Evolutionary conservation across 2,113 vertebrate genomes (phyloP).

Genomic region (Pelmatolapia mariae): DNA sequence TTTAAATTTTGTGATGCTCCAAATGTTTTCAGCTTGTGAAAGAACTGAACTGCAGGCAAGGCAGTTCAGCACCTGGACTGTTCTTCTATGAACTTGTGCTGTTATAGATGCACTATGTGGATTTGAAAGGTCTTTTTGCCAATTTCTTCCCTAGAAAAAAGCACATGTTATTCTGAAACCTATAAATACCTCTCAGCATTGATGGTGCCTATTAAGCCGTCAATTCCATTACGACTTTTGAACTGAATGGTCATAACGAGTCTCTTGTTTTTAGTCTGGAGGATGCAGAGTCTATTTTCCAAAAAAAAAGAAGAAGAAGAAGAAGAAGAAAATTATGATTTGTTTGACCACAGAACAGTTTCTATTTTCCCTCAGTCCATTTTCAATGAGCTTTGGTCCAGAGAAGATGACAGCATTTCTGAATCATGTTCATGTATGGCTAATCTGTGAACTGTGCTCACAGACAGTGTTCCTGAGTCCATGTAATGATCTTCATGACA

Average conservation of each 20-base stretch:
- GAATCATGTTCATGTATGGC: not conserved
- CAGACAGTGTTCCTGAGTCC: not conserved
- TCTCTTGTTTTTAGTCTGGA: not conserved
- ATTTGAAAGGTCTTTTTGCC: not conserved
- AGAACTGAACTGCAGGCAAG: not conserved
- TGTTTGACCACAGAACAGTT: not conserved
- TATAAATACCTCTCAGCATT: not conserved
- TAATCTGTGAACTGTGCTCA: not conserved
- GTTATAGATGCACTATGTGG: not conserved
- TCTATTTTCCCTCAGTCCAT: not conserved
- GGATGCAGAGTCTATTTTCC: not conserved
- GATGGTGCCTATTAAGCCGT: not conserved
- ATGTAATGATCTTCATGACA: not conserved
- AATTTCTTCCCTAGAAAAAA: not conserved
- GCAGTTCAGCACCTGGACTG: not conserved
- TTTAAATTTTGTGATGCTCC: not conserved
- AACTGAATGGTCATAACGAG: not conserved
- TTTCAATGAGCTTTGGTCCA: not conserved
- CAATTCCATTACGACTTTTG: not conserved
- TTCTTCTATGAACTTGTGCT: not conserved
- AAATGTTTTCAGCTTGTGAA: not conserved
- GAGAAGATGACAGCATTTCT: not conserved
- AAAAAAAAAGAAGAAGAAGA: not conserved
- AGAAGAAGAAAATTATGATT: not conserved
- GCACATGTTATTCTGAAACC: not conserved